phyloP scores from a whole-genome alignment of 2,113 vertebrate species.

The Rattus norvegicus region DNA sequence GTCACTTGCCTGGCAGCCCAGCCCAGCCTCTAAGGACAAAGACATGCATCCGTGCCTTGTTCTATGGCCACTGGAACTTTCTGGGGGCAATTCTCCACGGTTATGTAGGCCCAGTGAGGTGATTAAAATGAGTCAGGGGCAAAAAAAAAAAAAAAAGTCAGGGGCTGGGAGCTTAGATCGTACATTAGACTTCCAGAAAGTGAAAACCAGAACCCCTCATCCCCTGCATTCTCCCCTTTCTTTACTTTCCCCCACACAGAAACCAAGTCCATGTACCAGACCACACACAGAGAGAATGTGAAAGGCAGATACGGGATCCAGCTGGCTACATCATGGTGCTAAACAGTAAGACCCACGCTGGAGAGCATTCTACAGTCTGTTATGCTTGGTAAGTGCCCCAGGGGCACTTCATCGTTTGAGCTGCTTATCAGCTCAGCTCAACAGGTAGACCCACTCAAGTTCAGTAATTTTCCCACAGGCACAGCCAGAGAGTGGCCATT shows the following conservation, averaged over 20 bases:
- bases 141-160: too few relatives aligned
- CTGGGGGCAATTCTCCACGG: not conserved
- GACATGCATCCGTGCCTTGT: rapidly evolving
- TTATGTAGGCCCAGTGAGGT: not conserved
- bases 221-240: not conserved
- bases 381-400: not conserved
- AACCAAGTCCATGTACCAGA: not conserved
- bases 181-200: not conserved
- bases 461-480: not conserved
- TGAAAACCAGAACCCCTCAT: not conserved
- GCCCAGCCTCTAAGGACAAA: not conserved
- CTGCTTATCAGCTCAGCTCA: not conserved
- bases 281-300: not conserved
- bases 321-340: rapidly evolving
- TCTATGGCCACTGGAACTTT: not conserved
- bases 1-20: not conserved
- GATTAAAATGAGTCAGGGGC: not conserved
- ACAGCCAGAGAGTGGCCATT: not conserved
- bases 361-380: not conserved
- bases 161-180: too few relatives aligned
- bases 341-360: not conserved
- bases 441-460: not conserved
- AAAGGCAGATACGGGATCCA: not conserved
- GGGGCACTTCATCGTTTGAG: not conserved
- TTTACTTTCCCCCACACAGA: not conserved